phyloP scores from a whole-genome alignment of 2,888 invertebrate species.

The Pollenia labialis region DNA sequence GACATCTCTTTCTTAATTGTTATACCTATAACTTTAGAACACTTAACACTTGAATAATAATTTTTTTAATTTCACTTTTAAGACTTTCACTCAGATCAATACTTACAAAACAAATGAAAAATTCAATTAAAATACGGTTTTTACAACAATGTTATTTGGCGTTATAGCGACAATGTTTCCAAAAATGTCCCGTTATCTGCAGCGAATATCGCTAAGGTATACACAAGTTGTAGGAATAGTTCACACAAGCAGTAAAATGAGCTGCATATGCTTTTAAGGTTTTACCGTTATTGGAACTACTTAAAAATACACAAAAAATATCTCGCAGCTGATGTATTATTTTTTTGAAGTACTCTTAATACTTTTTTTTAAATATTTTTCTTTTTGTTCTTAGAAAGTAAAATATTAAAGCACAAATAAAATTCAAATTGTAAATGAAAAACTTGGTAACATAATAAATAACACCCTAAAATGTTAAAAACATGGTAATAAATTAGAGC shows the following conservation, averaged over 20 bases:
- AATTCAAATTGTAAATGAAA: too few species aligned
- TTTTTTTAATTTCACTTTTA: constrained; percentile 16
- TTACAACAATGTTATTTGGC: not conserved
- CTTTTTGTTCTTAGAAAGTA: too few species aligned
- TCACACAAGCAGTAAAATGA: not conserved
- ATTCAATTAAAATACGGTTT: not conserved
- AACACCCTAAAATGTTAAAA: too few species aligned
- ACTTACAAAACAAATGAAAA: constrained; percentile 15
- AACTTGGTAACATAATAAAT: too few species aligned
- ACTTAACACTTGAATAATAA: not conserved
- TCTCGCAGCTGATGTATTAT: not conserved
- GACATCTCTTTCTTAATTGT: not conserved
- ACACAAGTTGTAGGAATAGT: too few species aligned
- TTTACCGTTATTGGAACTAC: not conserved
- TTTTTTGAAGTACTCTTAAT: too few species aligned
- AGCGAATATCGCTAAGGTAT: too few species aligned
- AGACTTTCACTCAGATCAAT: not conserved
- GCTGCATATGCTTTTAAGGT: not conserved
- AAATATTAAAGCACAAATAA: too few species aligned
- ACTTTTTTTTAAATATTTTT: too few species aligned
- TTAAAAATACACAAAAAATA: constrained; percentile 11
- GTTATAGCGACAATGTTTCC: constrained; percentile 15
- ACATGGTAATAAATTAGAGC: too few species aligned
- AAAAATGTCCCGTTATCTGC: constrained; percentile 20
- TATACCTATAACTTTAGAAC: not conserved